Evolutionary conservation across 2,113 vertebrate species (phyloP).

Genomic region (Rhagologus leucostigma): DNA sequence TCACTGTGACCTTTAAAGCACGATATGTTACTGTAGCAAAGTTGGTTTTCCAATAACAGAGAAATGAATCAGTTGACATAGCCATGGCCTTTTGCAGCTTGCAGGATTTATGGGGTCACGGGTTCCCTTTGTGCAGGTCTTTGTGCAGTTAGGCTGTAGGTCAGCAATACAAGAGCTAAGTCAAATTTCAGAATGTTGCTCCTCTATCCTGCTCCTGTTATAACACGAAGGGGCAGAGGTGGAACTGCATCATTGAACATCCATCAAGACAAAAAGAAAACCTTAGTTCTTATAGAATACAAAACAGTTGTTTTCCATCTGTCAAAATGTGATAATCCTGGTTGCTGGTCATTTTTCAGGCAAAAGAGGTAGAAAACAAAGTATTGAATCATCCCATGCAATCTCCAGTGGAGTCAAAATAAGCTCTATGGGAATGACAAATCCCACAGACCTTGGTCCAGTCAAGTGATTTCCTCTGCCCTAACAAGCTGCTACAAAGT

Average conservation of each 20-base stretch:
- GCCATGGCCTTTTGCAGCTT: slow-evolving; percentile 46
- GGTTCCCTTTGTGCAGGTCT: slow-evolving; percentile 2
- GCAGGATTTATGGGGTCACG: slow-evolving; percentile 18
- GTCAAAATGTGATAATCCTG: neutral
- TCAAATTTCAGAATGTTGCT: neutral
- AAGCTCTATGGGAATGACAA: neutral
- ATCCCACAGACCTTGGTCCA: neutral
- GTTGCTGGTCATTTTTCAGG: neutral
- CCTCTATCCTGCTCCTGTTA: neutral
- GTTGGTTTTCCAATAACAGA: slow-evolving; percentile 49
- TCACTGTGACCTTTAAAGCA: slow-evolving; percentile 70
- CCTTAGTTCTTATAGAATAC: neutral
- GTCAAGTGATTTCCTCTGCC: neutral
- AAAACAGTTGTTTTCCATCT: neutral
- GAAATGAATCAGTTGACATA: slow-evolving; percentile 57
- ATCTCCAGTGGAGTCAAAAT: neutral
- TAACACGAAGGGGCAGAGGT: neutral
- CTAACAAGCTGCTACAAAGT: neutral
- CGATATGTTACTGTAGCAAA: slow-evolving; percentile 44
- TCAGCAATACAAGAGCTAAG: slow-evolving; percentile 2
- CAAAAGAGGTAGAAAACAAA: neutral
- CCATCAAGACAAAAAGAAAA: neutral
- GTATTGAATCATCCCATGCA: neutral
- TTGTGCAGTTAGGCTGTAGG: neutral
- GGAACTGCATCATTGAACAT: neutral